Evolutionary conservation across 2,113 vertebrate genomes (phyloP).

Genomic region (Pelecanoides urinatrix): DNA sequence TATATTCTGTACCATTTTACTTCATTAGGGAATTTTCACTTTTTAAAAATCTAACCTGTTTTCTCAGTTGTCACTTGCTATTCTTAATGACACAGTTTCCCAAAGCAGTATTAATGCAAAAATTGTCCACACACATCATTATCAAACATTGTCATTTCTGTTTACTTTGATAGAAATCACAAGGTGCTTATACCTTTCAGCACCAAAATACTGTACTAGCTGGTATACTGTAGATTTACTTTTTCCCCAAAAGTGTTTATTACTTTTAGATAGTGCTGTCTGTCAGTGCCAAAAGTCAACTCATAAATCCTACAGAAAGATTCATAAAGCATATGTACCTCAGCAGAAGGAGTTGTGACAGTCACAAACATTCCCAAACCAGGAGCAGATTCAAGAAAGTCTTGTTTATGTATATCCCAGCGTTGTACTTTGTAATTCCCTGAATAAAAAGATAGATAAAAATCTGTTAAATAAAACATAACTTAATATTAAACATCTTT

Average conservation of each 20-base stretch:
- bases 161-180: not conserved
- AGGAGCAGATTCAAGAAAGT: constrained; percentile 74
- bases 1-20: not conserved
- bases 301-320: not conserved
- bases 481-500: not conserved
- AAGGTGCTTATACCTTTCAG: not conserved
- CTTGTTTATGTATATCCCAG: constrained; percentile 72
- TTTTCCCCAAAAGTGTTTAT: not conserved
- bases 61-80: not conserved
- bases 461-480: not conserved
- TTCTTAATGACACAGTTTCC: not conserved
- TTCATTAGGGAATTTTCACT: not conserved
- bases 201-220: not conserved
- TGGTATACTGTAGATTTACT: not conserved
- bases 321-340: constrained; percentile 64
- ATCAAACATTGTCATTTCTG: not conserved
- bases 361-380: constrained; percentile 86
- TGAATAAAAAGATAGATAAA: constrained; percentile 54
- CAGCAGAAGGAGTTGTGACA: constrained; percentile 75
- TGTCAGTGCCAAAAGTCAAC: not conserved
- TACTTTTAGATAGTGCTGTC: not conserved
- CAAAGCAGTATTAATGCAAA: not conserved
- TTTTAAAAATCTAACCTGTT: not conserved
- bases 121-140: not conserved
- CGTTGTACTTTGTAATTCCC: constrained; percentile 84